A percentile compares a stretch with the other conserved stretches of the same genome.
phyloP scores from a whole-genome alignment of 1,140 invertebrate genomes.

The Aradophagus sp. region DNA sequence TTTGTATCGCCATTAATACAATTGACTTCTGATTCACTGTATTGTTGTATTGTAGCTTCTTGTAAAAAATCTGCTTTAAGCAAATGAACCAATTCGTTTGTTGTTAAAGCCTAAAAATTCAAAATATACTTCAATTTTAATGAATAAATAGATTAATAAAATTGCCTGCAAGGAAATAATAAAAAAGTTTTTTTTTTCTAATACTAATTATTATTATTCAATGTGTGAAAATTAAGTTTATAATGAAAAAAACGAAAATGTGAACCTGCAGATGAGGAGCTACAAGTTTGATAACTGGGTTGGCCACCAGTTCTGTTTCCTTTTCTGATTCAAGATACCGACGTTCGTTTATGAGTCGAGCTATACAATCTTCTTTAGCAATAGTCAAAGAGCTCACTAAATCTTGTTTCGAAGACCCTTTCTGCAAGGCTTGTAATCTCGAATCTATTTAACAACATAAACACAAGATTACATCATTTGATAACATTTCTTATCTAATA shows the following conservation, averaged over 20 bases:
- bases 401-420: conserved; percentile 67
- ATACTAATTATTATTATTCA: conserved; percentile 5
- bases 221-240: too few relatives aligned
- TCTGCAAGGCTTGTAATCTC: conserved; percentile 65
- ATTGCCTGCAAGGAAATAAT: too few relatives aligned
- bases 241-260: too few relatives aligned
- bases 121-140: conserved; percentile 10
- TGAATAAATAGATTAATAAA: too few relatives aligned
- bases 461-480: conserved; percentile 3
- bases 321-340: conserved; percentile 64
- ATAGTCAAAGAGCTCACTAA: conserved; percentile 71
- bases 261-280: conserved; percentile 66
- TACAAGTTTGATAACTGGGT: conserved; percentile 72
- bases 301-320: conserved; percentile 65
- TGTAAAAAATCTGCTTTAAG: conserved; percentile 74
- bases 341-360: conserved; percentile 69
- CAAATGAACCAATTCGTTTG: conserved; percentile 75
- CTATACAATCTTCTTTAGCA: conserved; percentile 71
- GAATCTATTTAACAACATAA: too few relatives aligned
- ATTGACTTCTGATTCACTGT: conserved; percentile 33
- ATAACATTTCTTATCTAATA: background rate
- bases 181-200: background rate
- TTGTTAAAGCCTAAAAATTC: conserved; percentile 68
- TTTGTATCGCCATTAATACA: conserved; percentile 3
- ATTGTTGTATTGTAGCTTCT: conserved; percentile 56